Conservation (phyloP, 2,888 invertebrate genomes). For the Euclidia mi region DNA sequence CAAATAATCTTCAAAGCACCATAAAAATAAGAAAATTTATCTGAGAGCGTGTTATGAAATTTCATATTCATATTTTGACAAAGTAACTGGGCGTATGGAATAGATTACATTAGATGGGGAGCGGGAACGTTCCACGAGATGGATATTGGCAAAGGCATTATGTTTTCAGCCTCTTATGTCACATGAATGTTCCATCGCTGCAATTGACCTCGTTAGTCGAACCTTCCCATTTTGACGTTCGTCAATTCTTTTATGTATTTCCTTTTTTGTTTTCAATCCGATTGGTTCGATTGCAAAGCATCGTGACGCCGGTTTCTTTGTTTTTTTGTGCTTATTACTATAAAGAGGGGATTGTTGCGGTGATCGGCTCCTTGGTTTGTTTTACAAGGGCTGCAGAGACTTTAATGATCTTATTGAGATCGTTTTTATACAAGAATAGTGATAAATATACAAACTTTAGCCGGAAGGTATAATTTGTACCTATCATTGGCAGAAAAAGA, state of each 20-base stretch:
- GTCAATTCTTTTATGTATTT: background rate
- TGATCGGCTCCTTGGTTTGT: no score
- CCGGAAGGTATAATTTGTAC: no score
- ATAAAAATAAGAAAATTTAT: background rate
- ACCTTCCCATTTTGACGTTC: conserved; percentile 1
- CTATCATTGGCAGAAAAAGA: no score
- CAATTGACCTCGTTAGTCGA: conserved; percentile 45
- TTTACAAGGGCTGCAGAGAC: no score
- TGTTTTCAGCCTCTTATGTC: conserved; percentile 37
- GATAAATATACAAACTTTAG: no score
- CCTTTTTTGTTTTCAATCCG: background rate
- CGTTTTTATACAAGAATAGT: no score
- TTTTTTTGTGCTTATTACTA: background rate
- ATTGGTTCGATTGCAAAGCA: conserved; percentile 1
- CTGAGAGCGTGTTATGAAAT: conserved; percentile 10
- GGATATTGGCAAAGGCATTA: conserved; percentile 32
- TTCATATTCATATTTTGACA: conserved; percentile 9
- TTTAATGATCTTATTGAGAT: no score
- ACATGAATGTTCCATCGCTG: conserved; percentile 33
- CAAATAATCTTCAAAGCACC: background rate
- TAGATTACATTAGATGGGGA: conserved; percentile 36
- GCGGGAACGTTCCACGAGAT: conserved; percentile 27
- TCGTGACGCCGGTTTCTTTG: background rate
- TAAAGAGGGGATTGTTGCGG: no score
- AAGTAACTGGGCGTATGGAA: conserved; percentile 22